Conservation (phyloP, 2,797 vertebrate species). For the Sebastes iracundus region DNA sequence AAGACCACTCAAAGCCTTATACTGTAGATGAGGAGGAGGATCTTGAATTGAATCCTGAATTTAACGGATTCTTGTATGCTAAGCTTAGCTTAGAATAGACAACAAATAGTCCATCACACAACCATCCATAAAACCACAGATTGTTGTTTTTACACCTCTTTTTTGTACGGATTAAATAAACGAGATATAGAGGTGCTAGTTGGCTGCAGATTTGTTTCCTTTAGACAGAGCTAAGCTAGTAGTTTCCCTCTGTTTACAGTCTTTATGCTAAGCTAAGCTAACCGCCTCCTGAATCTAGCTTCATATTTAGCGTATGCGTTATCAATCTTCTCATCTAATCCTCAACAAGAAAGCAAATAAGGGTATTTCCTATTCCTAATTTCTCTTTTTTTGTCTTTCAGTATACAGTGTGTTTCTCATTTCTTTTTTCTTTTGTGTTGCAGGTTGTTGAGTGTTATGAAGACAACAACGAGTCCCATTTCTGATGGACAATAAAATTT, state of each 20-base stretch:
- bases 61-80: too few relatives aligned
- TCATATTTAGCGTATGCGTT: neutral
- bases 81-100: neutral
- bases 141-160: neutral
- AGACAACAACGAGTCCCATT: slow-evolving; percentile 2
- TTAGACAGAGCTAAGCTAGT: neutral
- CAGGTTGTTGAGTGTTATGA: slow-evolving; percentile 28
- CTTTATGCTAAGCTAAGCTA: neutral
- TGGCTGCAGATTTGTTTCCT: neutral
- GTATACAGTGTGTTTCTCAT: neutral
- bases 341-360: neutral
- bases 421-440: slow-evolving; percentile 19
- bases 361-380: neutral
- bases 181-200: neutral
- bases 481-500: slow-evolving; percentile 28
- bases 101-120: neutral
- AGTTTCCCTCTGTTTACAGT: neutral
- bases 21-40: too few relatives aligned
- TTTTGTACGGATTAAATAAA: neutral
- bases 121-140: neutral
- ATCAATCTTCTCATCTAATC: neutral
- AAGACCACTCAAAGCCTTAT: too few relatives aligned
- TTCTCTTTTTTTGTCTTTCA: neutral
- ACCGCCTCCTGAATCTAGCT: neutral
- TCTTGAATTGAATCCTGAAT: too few relatives aligned